Conservation (phyloP, 2,113 vertebrate species). For the Cervus canadensis region DNA sequence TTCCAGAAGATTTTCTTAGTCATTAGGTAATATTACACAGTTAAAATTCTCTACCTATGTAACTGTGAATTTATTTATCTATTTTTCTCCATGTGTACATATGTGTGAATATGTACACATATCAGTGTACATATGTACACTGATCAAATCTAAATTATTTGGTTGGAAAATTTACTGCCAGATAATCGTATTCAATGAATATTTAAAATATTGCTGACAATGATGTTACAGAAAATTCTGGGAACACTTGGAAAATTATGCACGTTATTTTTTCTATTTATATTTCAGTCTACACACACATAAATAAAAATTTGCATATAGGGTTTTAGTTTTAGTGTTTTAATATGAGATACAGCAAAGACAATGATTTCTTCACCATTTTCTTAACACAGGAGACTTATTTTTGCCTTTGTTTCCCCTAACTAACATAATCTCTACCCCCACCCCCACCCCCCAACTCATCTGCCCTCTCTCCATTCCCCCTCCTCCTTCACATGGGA, state of each 20-base stretch:
- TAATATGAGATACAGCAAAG: background rate
- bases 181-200: background rate
- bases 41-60: background rate
- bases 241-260: background rate
- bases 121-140: background rate
- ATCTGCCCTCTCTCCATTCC: background rate
- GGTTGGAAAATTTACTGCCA: background rate
- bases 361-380: background rate
- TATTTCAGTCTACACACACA: background rate
- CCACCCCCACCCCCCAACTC: fast-evolving
- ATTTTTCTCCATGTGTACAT: background rate
- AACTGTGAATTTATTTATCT: background rate
- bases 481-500: background rate
- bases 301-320: background rate
- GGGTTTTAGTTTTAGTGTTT: background rate
- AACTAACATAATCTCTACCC: background rate
- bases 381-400: background rate
- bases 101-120: background rate
- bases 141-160: background rate
- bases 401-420: background rate
- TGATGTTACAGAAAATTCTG: background rate
- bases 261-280: background rate
- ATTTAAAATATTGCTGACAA: background rate
- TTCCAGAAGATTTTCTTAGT: background rate
- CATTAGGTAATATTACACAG: background rate